Percentiles rank a stretch among this genome's conserved stretches.
Conservation (phyloP, 2,113 vertebrate species). For the Etheostoma cragini region DNA sequence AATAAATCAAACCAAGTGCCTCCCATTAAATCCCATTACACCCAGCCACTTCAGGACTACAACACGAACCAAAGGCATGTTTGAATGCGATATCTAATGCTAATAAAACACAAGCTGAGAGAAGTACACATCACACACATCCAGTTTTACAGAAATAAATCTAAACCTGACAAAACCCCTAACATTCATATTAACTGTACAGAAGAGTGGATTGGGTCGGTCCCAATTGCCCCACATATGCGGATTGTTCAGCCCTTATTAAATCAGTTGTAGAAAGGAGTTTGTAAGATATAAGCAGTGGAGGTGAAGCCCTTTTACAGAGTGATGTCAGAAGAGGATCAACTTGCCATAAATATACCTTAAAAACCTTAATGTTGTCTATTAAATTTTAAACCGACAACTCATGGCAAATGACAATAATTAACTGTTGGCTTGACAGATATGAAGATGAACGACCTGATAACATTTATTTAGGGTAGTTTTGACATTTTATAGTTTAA, state of each 20-base stretch:
- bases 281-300: background rate
- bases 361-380: background rate
- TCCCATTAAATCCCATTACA: background rate
- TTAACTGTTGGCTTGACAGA: background rate
- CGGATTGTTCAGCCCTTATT: background rate
- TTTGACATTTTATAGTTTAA: background rate
- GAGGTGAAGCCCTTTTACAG: background rate
- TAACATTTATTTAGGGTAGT: background rate
- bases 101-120: background rate
- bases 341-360: background rate
- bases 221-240: background rate
- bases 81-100: background rate
- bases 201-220: background rate
- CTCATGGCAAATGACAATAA: background rate
- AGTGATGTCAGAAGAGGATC: background rate
- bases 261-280: background rate
- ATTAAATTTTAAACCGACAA: no score
- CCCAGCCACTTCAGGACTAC: background rate
- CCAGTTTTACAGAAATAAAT: background rate
- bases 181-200: background rate
- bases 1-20: background rate
- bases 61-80: constrained; percentile 2
- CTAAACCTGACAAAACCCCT: background rate
- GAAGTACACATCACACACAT: background rate
- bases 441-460: background rate